phyloP scores from a whole-genome alignment of 2,113 vertebrate species.

The Gavia stellata region DNA sequence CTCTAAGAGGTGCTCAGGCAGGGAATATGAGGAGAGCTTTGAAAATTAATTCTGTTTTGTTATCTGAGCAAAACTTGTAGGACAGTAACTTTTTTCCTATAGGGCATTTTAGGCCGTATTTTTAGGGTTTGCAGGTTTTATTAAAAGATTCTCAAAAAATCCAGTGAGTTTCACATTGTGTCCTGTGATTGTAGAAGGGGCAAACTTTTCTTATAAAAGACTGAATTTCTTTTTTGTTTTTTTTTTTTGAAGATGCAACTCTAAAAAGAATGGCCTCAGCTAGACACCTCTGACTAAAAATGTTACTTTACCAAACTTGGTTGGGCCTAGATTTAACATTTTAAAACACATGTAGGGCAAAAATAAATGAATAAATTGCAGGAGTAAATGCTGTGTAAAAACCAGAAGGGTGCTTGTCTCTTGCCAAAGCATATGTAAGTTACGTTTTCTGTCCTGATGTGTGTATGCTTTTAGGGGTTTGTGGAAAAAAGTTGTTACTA shows the following conservation, averaged over 20 bases:
- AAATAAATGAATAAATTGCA: neutral
- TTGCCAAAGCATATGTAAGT: neutral
- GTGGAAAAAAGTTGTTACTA: neutral
- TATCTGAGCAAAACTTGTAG: neutral
- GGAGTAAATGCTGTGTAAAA: neutral
- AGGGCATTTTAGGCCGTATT: neutral
- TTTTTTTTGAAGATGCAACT: neutral
- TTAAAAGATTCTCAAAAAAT: neutral
- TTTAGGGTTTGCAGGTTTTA: neutral
- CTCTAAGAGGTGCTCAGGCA: neutral
- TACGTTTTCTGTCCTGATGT: neutral
- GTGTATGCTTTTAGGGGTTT: neutral
- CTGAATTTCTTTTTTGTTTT: neutral
- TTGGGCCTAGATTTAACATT: neutral
- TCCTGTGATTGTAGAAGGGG: neutral
- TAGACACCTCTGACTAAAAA: neutral
- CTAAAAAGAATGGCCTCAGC: neutral
- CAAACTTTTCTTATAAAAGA: neutral
- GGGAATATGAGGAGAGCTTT: neutral
- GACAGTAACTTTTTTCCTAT: neutral
- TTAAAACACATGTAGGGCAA: neutral
- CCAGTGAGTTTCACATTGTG: neutral
- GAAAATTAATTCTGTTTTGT: neutral
- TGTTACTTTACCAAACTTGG: neutral
- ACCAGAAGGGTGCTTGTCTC: neutral